Evolutionary conservation across 1,140 invertebrate species (phyloP), one percentile per base, ranked within the genome.

Genomic region (Macrosteles quadrilineatus): DNA sequence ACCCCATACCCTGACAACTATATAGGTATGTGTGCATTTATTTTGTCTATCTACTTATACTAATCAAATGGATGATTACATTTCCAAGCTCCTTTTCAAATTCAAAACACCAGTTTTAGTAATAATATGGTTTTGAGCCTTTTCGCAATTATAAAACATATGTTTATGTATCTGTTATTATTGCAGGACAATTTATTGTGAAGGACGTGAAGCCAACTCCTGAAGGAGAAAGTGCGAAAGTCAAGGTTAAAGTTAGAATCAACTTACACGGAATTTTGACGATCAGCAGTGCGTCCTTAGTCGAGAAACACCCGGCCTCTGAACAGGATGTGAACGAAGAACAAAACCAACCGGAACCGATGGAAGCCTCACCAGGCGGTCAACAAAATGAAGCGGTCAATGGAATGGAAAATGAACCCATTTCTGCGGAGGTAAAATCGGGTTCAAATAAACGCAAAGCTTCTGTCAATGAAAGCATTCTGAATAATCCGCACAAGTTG

Each of bases 181-280:
- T 75, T 74, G 14, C 79, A 95, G 93, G 93, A 70, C 83, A 86
- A 66, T 98, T 93, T 85, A 85, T 86, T 19, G 88, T 98, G 25
- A 90, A 90, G 69, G 93, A 96, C 77, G 89, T 98, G 0, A 89
- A 90, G 74, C 92, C 94, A 57, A 88, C 88, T 43, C 76, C 89
- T n/a, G 92, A 95, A 73, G 96, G 95, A 3, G 94, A 95, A 76
- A 88, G 88, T 29, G 90, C 94, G 57, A 98, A 98, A 82, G 90
- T 99, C 0, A 98, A 98, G 81, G 89, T 99, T 0, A 99, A 98
- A 84, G 93, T 96, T 4, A 85, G 96, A 71, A 85, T 99, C 21
- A 98, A 98, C 81, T 83, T 93, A 17, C 92, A 99, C 80, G 98
- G 98, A 17, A 90, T 98, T 57, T 90, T 99, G 75, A 88, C 87